Evolutionary conservation across 2,113 vertebrate genomes (phyloP).

Genomic region (Zingel zingel): DNA sequence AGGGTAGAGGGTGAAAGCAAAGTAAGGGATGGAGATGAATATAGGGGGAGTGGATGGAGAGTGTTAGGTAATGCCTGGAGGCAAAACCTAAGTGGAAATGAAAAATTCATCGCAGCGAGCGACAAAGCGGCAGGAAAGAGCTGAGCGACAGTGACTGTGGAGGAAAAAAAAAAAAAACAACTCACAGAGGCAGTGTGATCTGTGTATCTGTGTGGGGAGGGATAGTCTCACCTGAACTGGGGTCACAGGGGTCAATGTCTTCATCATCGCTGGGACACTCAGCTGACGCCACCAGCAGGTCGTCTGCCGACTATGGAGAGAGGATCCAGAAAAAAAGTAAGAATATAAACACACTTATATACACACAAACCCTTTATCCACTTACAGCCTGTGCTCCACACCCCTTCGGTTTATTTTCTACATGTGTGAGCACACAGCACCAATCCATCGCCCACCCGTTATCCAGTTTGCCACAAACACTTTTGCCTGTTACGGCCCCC

Average conservation of each 20-base stretch:
- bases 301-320: slow-evolving; percentile 89
- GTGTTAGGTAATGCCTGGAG: slow-evolving; percentile 48
- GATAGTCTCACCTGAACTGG: slow-evolving; percentile 93
- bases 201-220: not conserved
- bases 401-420: slow-evolving; percentile 57
- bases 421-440: slow-evolving; percentile 48
- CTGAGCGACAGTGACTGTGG: not conserved
- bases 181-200: not conserved
- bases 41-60: slow-evolving; percentile 20
- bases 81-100: slow-evolving; percentile 59
- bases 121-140: slow-evolving; percentile 5
- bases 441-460: slow-evolving; percentile 53
- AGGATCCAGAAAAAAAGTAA: not conserved
- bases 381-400: slow-evolving; percentile 25
- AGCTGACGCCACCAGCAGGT: slow-evolving; percentile 95
- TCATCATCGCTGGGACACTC: slow-evolving; percentile 96
- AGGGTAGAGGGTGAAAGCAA: not conserved
- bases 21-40: slow-evolving; percentile 12
- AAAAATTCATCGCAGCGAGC: slow-evolving; percentile 63
- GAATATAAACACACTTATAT: not conserved
- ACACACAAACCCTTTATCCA: not conserved
- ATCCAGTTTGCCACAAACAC: slow-evolving; percentile 56
- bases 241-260: slow-evolving; percentile 97
- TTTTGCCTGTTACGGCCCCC: slow-evolving; percentile 48
- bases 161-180: not conserved